These are phyloP conservation scores for Creontiades dilutus DNA, from an alignment of 2,888 invertebrate genomes.

Conservation along the genomic window DNA sequence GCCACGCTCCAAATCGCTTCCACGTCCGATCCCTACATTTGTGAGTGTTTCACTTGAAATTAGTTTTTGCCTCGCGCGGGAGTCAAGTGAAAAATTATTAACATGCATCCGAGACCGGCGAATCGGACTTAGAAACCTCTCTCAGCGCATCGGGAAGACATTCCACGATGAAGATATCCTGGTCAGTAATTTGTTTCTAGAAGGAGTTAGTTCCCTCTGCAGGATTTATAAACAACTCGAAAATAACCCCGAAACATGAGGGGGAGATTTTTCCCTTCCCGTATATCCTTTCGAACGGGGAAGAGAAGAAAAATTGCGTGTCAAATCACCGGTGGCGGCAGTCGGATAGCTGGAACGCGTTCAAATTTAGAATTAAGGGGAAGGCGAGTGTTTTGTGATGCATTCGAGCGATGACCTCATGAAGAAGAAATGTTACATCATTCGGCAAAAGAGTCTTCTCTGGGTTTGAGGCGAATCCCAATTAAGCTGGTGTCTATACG, in stretches of 20 bases:
- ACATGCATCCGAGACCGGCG: neutral
- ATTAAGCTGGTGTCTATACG: too few species aligned
- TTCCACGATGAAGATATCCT: conserved; percentile 25
- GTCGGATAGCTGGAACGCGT: conserved; percentile 5
- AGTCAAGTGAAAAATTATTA: neutral
- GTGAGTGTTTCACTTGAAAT: too few species aligned
- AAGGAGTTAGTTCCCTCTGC: neutral
- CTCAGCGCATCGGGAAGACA: neutral
- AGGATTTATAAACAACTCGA: conserved; percentile 19
- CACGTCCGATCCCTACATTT: too few species aligned
- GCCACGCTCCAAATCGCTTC: too few species aligned
- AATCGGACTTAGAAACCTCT: neutral
- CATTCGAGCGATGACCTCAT: conserved; percentile 27
- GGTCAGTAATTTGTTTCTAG: neutral
- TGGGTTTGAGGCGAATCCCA: too few species aligned
- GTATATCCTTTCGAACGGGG: neutral
- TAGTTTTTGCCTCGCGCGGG: neutral
- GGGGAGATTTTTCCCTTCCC: conserved; percentile 2
- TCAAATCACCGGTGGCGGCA: neutral
- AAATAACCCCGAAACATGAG: conserved; percentile 10
- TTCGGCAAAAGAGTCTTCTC: too few species aligned
- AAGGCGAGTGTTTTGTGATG: neutral
- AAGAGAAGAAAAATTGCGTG: neutral
- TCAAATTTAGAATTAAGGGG: neutral
- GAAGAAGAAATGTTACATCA: too few species aligned